These are phyloP conservation scores for Odontocolon sp. DNA, from an alignment of 2,888 invertebrate species.

Conservation along the genomic window DNA sequence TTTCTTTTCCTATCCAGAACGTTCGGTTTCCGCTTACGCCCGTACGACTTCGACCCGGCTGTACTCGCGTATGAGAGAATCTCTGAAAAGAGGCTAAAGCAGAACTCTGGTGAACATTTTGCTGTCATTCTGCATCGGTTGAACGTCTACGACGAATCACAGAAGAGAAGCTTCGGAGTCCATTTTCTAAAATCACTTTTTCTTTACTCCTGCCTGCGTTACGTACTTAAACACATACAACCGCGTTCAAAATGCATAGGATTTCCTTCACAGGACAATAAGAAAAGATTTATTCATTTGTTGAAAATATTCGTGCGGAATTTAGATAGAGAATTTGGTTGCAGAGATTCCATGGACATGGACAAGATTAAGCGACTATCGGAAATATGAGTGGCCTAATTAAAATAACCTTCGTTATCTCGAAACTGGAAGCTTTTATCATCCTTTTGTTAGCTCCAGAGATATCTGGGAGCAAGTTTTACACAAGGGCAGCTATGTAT, in stretches of 20 bases:
- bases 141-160: conserved; percentile 15
- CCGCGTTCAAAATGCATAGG: background rate
- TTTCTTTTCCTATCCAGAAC: background rate
- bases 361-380: no score
- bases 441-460: no score
- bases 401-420: no score
- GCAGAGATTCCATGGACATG: no score
- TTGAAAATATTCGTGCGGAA: no score
- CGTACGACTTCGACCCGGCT: conserved; percentile 6
- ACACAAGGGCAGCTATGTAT: no score
- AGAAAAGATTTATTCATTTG: no score
- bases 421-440: no score
- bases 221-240: background rate
- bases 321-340: no score
- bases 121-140: background rate
- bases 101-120: conserved; percentile 32
- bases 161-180: background rate
- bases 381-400: no score
- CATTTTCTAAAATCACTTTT: background rate
- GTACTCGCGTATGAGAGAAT: conserved; percentile 22
- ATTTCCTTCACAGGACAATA: no score
- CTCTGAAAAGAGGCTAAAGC: conserved; percentile 7
- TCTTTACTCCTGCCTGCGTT: background rate
- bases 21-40: conserved; percentile 10
- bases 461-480: no score